Base-by-base conservation (phyloP, 1,140 invertebrate genomes). In the Trichonephila inaurata region DNA sequence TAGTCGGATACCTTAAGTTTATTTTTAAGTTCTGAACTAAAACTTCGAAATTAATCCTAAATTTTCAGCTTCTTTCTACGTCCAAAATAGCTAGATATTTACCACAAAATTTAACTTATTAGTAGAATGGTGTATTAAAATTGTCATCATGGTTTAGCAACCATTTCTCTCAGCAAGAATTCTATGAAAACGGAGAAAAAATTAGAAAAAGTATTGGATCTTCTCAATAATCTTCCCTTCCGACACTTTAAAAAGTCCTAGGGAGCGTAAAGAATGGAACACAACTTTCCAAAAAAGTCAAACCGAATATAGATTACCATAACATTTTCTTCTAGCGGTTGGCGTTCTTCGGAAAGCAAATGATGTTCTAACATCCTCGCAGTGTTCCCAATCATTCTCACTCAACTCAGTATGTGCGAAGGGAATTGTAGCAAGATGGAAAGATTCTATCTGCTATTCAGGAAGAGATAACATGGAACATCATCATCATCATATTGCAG, bases 401-500 rank as follows among this genome's bases (percentile, higher is more conserved):
- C 28, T 77, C 72, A 0, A 18, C 4, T 33, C 24, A 77, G 72
- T 28, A 14, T 77, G 28, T 19, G 14, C 69, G 14, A 28, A 40
- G 33, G 33, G 72, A 77, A 77, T 77, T 40, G 72, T 14, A 33
- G 18, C 28, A 40, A 2, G 28, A 16, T 33, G 28, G 72, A 77
- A 77, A 40, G 24, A 40, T 40, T 28, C 28, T 28, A 77, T 77
- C 33, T 19, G 72, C 18, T 77, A 14, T 33, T 77, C 16, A 14
- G 28, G 5, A 40, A 77, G 28, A 40, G 24, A 40, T 77, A 40
- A 12, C 72, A 28, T 77, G 72, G 33, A 3, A 4, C 69, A n/a
- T 16, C 72, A 77, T 77, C 72, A 77, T 77, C 33, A 77, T 77
- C 72, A 40, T 77, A 77, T 77, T 14, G 28, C 18, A 77, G 24